Evolutionary conservation across 2,888 invertebrate species (phyloP), one percentile per base, ranked within the genome.

Genomic region (Phyllotreta cruciferae): DNA sequence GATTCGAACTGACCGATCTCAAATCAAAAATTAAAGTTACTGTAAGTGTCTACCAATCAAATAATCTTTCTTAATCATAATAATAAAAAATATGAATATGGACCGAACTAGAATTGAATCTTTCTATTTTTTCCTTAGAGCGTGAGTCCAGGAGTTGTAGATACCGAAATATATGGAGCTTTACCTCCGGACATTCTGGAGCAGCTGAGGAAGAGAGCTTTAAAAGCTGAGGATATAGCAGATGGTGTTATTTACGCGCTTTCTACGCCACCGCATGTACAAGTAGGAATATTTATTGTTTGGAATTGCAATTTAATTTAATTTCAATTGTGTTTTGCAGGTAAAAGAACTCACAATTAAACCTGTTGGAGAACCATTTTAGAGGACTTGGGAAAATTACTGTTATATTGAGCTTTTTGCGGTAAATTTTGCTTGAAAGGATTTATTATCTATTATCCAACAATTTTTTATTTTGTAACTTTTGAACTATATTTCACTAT

Each of bases 131-230:
- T 10, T 70, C n/a, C 70, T 66, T 56, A 75, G 75, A 73, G 72
- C 61, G 56, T 75, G 24, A 74, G 73, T 56, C 75, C 75, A 13
- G 75, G 74, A 38, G 56, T 58, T 4, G 69, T 69, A 3, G 66
- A 67, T 24, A 73, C 74, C 6, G 70, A 70, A 61, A 53, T 64
- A 8, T 44, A 62, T 34, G 47, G 38, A 8, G 24, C 34, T 34
- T 9, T 57, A 1, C 41, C 35, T 36, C 35, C 36, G 38, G 7
- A 47, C 5, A 13, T 34, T 9, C 34, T 38, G 44, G 14, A 24
- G 7, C 37, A n/a, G 4, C 47, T 45, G 36, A 37, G 35, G 36
- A n/a, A 60, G 10, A 10, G 14, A 3, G 50, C 61, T 5, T 37
- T 67, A 6, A 11, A 63, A 6, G 9, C 67, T n/a, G 65, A 62